A percentile compares a stretch with the other conserved stretches of the same genome.
Evolutionary conservation across 2,113 vertebrate species (phyloP).

Genomic region (Erpornis zantholeuca): DNA sequence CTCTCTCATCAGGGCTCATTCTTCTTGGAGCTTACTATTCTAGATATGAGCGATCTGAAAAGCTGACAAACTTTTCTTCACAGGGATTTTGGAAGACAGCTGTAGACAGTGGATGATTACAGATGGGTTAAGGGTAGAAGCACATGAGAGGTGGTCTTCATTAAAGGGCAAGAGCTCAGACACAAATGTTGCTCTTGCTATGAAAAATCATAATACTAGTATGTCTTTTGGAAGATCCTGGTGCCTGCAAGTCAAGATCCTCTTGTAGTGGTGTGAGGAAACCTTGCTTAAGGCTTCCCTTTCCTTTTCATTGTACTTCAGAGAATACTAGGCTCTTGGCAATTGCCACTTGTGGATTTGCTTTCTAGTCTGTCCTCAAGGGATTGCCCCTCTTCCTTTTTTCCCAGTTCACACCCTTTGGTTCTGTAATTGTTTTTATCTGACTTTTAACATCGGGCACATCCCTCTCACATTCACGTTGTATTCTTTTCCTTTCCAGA

Average conservation of each 20-base stretch:
- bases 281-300: neutral
- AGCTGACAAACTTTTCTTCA: neutral
- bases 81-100: neutral
- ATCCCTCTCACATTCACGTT: accelerated
- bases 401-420: neutral
- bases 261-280: neutral
- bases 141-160: neutral
- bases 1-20: neutral
- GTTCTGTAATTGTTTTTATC: neutral
- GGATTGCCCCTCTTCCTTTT: neutral
- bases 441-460: neutral
- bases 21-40: neutral
- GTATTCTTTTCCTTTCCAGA: conserved; percentile 65
- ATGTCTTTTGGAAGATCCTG: neutral
- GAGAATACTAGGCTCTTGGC: neutral
- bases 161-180: neutral
- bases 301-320: neutral
- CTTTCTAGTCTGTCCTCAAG: neutral
- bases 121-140: neutral
- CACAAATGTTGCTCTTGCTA: neutral
- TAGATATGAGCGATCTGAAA: neutral
- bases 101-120: neutral
- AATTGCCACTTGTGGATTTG: neutral
- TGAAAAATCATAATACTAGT: neutral
- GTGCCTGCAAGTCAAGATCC: neutral